Percentiles rank a stretch among this genome's conserved stretches.
Conservation (phyloP, 2,113 vertebrate species). For the Peromyscus leucopus region DNA sequence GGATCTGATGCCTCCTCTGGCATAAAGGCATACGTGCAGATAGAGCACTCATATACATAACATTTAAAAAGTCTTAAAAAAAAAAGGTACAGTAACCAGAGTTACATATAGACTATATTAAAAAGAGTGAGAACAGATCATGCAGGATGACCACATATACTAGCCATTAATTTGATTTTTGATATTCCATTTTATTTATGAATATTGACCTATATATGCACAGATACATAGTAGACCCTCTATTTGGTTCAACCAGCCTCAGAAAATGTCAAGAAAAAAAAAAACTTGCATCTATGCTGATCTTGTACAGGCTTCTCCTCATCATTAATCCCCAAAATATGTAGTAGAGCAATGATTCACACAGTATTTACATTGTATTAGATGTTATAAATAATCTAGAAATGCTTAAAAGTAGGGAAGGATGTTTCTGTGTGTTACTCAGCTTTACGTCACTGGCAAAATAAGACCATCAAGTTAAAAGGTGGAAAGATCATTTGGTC, state of each 20-base stretch:
- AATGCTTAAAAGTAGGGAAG: neutral
- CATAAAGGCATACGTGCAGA: neutral
- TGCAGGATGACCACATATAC: neutral
- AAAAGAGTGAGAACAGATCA: neutral
- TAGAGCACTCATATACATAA: neutral
- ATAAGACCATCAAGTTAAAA: neutral
- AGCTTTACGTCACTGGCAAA: neutral
- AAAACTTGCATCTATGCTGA: neutral
- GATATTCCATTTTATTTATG: slow-evolving; percentile 10
- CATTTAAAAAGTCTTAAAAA: neutral
- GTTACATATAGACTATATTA: neutral
- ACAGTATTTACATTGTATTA: neutral
- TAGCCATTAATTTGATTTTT: slow-evolving; percentile 26
- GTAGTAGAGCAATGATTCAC: neutral
- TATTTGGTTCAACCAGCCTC: neutral
- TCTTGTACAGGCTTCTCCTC: neutral
- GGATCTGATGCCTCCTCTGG: neutral
- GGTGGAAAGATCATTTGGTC: neutral
- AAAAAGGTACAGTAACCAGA: neutral
- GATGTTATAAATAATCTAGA: neutral
- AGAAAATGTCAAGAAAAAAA: neutral
- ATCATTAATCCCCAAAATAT: neutral
- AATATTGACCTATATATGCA: slow-evolving; percentile 37
- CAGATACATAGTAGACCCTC: neutral
- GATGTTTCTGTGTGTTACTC: neutral